These are phyloP conservation scores for Parnassius smintheus DNA, from an alignment of 2,888 invertebrate species.

Conservation along the genomic window DNA sequence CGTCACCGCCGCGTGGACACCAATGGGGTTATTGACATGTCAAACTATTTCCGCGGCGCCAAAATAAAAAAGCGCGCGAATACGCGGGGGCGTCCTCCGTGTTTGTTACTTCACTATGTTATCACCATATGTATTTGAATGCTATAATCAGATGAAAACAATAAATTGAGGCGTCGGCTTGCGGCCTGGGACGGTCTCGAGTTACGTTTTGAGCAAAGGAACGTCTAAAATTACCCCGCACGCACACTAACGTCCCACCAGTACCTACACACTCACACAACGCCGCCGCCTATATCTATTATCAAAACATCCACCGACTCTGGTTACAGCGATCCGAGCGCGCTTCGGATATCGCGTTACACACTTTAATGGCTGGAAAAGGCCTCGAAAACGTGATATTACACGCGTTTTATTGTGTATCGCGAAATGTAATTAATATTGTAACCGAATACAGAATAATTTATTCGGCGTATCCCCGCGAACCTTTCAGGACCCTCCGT, in stretches of 20 bases:
- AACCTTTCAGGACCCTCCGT: slow-evolving; percentile 48
- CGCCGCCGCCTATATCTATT: slow-evolving; percentile 74
- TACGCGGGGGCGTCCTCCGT: slow-evolving; percentile 49
- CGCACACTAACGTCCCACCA: slow-evolving; percentile 55
- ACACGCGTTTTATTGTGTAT: slow-evolving; percentile 79
- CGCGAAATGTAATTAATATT: slow-evolving; percentile 79
- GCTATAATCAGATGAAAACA: slow-evolving; percentile 76
- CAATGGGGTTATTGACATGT: slow-evolving; percentile 77
- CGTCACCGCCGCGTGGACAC: slow-evolving; percentile 72
- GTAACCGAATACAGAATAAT: slow-evolving; percentile 73
- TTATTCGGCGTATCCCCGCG: slow-evolving; percentile 68
- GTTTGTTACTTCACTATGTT: slow-evolving; percentile 42
- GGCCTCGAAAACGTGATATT: slow-evolving; percentile 81
- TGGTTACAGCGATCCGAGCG: slow-evolving; percentile 80
- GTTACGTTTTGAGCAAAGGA: slow-evolving; percentile 81
- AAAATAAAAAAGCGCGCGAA: slow-evolving; percentile 74
- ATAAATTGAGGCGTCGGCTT: slow-evolving; percentile 77
- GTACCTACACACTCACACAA: slow-evolving; percentile 66
- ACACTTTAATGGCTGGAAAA: slow-evolving; percentile 82
- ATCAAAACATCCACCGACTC: slow-evolving; percentile 80
- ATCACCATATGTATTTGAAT: slow-evolving; percentile 52
- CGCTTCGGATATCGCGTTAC: slow-evolving; percentile 79
- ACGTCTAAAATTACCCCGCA: slow-evolving; percentile 80
- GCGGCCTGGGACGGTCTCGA: slow-evolving; percentile 78
- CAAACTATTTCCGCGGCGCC: slow-evolving; percentile 77